These are phyloP conservation scores for Ametastegia equiseti DNA, from an alignment of 2,888 invertebrate genomes.

Conservation along the genomic window DNA sequence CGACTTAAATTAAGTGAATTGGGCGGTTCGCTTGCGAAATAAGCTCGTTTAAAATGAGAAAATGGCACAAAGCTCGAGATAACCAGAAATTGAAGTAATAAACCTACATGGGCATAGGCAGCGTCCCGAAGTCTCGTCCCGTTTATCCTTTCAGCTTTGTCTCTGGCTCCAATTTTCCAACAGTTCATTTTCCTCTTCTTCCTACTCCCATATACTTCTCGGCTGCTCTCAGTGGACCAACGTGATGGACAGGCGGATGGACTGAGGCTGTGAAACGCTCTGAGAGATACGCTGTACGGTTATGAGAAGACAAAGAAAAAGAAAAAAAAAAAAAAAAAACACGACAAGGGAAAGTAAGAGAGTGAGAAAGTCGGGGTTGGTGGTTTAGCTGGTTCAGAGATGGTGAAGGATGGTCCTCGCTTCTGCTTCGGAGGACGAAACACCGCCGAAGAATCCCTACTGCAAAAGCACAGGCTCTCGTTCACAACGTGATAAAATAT, in stretches of 20 bases:
- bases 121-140: not conserved
- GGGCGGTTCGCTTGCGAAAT: conserved; percentile 12
- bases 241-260: not conserved
- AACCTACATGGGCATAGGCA: not conserved
- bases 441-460: conserved; percentile 23
- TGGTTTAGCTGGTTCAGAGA: conserved; percentile 32
- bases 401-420: conserved; percentile 29
- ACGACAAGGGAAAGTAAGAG: not conserved
- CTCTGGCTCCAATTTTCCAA: not conserved
- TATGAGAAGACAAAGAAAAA: conserved; percentile 14
- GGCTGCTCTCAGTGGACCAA: conserved; percentile 23
- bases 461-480: conserved; percentile 10
- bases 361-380: conserved; percentile 12
- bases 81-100: conserved; percentile 9
- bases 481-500: conserved; percentile 43
- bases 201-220: not conserved
- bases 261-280: not conserved
- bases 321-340: not conserved
- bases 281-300: not conserved
- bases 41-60: conserved; percentile 19
- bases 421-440: conserved; percentile 33
- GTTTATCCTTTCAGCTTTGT: not conserved
- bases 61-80: not conserved
- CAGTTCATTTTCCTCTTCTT: not conserved
- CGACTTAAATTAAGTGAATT: conserved; percentile 24